Conservation (phyloP, 2,888 invertebrate species). For the Coremacera marginata region DNA sequence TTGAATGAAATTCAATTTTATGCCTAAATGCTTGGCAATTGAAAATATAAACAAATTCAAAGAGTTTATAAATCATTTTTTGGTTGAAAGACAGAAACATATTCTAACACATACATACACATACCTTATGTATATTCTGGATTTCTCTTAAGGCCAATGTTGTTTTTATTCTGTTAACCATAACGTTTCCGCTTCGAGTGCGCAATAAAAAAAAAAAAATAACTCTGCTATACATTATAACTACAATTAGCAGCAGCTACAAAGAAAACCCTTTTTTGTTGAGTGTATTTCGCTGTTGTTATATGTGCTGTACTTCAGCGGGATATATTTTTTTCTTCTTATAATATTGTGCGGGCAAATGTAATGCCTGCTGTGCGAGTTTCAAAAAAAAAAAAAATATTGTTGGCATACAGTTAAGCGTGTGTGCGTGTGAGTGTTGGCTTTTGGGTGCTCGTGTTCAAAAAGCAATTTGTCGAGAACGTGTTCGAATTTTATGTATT, state of each 20-base stretch:
- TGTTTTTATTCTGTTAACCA: too few species aligned
- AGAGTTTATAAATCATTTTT: not conserved
- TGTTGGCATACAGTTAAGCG: too few species aligned
- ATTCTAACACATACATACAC: too few species aligned
- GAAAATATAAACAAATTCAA: not conserved
- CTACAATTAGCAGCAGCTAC: not conserved
- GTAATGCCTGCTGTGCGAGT: not conserved
- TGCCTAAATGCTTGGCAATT: not conserved
- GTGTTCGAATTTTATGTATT: constrained; percentile 11
- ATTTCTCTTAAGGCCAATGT: too few species aligned
- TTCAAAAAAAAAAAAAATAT: too few species aligned
- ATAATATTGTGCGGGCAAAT: not conserved
- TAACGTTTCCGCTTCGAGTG: not conserved
- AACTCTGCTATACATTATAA: not conserved
- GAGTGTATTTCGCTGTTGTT: not conserved
- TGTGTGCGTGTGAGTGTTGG: not conserved
- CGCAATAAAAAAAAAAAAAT: not conserved
- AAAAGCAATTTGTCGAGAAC: constrained; percentile 17
- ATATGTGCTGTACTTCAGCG: not conserved
- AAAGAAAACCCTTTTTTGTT: not conserved
- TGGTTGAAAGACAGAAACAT: too few species aligned
- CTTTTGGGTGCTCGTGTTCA: not conserved
- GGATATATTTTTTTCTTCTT: not conserved
- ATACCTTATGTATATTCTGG: too few species aligned
- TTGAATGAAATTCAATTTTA: not conserved